Evolutionary conservation across 2,888 invertebrate species (phyloP).

Genomic region (Philereme transversata): DNA sequence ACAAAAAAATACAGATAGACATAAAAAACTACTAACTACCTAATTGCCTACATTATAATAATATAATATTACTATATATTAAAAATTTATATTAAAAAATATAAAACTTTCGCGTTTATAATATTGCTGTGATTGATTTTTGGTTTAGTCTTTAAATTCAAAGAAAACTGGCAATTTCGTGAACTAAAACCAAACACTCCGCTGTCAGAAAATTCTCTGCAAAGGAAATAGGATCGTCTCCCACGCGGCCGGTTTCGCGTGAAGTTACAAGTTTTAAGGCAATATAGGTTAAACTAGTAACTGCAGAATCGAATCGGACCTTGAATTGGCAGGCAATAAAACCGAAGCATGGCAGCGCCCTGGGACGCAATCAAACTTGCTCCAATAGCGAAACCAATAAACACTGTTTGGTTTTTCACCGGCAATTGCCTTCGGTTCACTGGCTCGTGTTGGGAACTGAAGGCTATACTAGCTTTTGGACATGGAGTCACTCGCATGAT

Average conservation of each 20-base stretch:
- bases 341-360: slow-evolving; percentile 24
- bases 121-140: no score
- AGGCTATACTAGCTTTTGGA: background rate
- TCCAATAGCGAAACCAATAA: slow-evolving; percentile 29
- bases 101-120: no score
- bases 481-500: no score
- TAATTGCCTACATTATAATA: no score
- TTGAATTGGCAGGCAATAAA: slow-evolving; percentile 23
- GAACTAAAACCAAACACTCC: background rate
- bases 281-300: slow-evolving; percentile 5
- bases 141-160: no score
- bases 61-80: no score
- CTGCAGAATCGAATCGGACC: slow-evolving; percentile 7
- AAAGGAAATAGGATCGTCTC: background rate
- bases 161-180: no score
- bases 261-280: slow-evolving; percentile 8
- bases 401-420: slow-evolving; percentile 19
- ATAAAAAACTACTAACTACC: no score
- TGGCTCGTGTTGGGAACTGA: background rate
- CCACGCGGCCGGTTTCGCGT: background rate
- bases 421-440: slow-evolving; percentile 2
- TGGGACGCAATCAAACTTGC: slow-evolving; percentile 32
- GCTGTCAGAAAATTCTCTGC: background rate
- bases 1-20: no score
- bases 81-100: no score